Evolutionary conservation across 2,113 vertebrate species (phyloP).

Genomic region (Baryphthengus martii): DNA sequence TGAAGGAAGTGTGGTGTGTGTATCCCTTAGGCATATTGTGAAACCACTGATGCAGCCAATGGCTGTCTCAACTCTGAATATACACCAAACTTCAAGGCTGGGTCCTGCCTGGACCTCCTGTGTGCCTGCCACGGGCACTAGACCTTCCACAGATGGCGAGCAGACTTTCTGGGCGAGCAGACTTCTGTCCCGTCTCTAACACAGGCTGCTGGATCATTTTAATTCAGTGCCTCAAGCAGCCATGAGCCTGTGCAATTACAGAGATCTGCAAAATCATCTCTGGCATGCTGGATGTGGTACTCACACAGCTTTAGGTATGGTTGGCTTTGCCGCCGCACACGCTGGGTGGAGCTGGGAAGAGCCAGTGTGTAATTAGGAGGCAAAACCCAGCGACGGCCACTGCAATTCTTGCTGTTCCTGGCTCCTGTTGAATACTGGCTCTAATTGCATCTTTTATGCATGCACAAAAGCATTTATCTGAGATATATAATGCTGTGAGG

Average conservation of each 20-base stretch:
- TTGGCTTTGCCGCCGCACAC: neutral
- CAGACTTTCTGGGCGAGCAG: neutral
- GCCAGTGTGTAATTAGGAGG: neutral
- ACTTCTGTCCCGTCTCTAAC: neutral
- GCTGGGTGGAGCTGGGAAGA: constrained; percentile 3
- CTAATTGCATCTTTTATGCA: constrained; percentile 13
- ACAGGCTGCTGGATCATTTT: neutral
- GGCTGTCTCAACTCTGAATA: neutral
- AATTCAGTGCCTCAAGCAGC: neutral
- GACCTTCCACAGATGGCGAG: neutral
- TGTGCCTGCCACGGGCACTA: rapidly evolving
- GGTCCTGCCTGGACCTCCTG: neutral
- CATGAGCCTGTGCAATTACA: neutral
- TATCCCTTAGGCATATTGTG: neutral
- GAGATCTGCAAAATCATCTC: neutral
- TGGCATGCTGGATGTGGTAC: neutral
- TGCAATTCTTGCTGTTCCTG: neutral
- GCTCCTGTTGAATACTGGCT: neutral
- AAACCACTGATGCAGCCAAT: rapidly evolving
- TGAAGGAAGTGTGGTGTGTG: neutral
- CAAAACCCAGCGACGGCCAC: neutral
- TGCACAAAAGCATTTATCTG: neutral
- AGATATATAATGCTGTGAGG: neutral
- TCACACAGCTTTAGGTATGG: neutral
- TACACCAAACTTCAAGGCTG: neutral